Evolutionary conservation across 1,140 invertebrate genomes (phyloP).

Genomic region (Drosophila rufa): DNA sequence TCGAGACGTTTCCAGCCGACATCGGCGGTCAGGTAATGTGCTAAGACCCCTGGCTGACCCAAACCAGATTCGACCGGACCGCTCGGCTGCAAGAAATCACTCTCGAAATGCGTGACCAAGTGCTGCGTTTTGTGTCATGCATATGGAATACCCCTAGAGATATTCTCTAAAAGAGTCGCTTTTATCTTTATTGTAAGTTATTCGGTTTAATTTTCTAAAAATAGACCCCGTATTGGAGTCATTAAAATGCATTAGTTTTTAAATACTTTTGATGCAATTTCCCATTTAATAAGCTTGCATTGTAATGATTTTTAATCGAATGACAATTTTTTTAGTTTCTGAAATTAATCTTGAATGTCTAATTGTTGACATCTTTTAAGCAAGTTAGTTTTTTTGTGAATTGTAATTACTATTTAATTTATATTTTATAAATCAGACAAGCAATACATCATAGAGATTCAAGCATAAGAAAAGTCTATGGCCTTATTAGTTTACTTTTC

Average conservation of each 20-base stretch:
- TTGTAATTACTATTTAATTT: too few species aligned
- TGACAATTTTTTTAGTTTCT: not conserved
- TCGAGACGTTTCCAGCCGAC: slow-evolving; percentile 15
- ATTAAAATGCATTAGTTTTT: not conserved
- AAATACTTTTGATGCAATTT: not conserved
- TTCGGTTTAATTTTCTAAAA: not conserved
- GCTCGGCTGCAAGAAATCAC: slow-evolving; percentile 25
- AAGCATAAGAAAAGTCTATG: too few species aligned
- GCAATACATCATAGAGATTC: too few species aligned
- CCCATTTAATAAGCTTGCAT: not conserved
- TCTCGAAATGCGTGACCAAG: slow-evolving; percentile 17
- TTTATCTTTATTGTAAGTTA: not conserved
- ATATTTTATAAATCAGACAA: too few species aligned
- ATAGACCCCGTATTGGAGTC: not conserved
- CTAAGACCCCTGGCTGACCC: slow-evolving; percentile 24
- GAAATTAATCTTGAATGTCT: not conserved
- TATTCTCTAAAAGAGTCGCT: not conserved
- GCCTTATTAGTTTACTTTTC: too few species aligned
- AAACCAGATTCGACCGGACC: slow-evolving; percentile 39
- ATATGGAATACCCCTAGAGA: not conserved
- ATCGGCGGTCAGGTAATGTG: slow-evolving; percentile 16
- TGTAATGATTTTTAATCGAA: not conserved
- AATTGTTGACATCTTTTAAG: too few species aligned
- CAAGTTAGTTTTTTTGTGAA: too few species aligned
- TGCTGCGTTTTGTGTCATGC: slow-evolving; percentile 6